A percentile compares a stretch with the other conserved stretches of the same genome.
phyloP scores from a whole-genome alignment of 2,113 vertebrate genomes.

The Columbina picui region DNA sequence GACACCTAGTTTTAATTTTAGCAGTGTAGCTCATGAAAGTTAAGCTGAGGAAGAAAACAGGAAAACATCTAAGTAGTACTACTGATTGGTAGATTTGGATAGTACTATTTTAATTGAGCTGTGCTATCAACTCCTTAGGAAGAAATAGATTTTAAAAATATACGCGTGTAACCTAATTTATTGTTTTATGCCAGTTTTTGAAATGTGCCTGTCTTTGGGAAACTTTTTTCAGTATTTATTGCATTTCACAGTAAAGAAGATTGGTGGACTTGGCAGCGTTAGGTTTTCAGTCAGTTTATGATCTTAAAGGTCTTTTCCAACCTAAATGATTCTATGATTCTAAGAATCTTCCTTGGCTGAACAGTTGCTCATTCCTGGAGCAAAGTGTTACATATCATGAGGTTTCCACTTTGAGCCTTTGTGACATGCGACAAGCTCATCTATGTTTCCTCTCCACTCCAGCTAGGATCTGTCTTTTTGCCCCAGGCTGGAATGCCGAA shows the following conservation, averaged over 20 bases:
- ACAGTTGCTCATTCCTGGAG: background rate
- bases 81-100: background rate
- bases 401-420: background rate
- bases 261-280: background rate
- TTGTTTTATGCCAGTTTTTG: background rate
- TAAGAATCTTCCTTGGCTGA: background rate
- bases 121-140: background rate
- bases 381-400: accelerated
- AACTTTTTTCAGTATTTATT: background rate
- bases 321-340: background rate
- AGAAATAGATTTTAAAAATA: background rate
- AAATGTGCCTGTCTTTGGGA: background rate
- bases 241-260: background rate
- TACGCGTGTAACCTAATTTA: background rate
- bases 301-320: background rate
- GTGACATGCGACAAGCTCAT: background rate
- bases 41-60: background rate
- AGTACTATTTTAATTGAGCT: background rate
- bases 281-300: background rate
- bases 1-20: background rate
- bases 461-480: background rate
- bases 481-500: background rate
- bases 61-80: background rate
- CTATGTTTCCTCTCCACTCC: background rate
- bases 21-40: background rate